A percentile compares a stretch with the other conserved stretches of the same genome.
These are phyloP conservation scores for Dromas ardeola DNA, from an alignment of 2,113 vertebrate genomes.

Conservation along the genomic window DNA sequence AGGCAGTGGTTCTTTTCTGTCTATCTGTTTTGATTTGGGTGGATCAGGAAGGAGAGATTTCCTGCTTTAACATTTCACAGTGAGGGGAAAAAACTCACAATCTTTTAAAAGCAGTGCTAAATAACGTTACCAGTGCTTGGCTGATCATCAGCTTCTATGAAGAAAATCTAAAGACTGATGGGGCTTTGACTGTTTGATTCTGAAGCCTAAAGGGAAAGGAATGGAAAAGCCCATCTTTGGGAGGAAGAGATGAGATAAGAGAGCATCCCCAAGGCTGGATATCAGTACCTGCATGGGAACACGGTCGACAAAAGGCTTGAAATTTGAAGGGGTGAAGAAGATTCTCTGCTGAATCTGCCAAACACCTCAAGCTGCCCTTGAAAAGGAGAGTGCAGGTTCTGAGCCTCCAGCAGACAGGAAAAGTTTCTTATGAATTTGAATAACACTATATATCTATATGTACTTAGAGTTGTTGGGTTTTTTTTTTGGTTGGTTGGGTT, in stretches of 20 bases:
- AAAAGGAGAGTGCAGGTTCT: not conserved
- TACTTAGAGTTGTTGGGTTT: not conserved
- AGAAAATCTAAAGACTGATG: not conserved
- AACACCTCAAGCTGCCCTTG: accelerated
- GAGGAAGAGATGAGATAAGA: not conserved
- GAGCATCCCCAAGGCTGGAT: not conserved
- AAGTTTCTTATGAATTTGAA: not conserved
- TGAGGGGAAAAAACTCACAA: not conserved
- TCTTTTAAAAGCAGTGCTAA: not conserved
- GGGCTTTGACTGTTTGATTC: not conserved
- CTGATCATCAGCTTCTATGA: not conserved
- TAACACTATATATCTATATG: accelerated
- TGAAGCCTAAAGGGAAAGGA: not conserved
- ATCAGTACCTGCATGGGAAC: not conserved
- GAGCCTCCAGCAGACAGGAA: not conserved
- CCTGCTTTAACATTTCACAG: not conserved
- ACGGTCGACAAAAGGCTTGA: not conserved
- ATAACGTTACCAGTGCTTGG: not conserved
- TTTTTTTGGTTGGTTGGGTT: not conserved
- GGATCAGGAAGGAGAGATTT: not conserved
- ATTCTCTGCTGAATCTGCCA: not conserved
- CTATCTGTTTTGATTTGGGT: not conserved
- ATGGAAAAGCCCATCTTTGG: not conserved
- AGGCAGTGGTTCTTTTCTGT: not conserved
- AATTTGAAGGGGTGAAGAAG: not conserved